A percentile compares a stretch with the other conserved stretches of the same genome.
These are phyloP conservation scores for Drosophila gunungcola DNA, from an alignment of 1,140 invertebrate species.

Conservation along the genomic window DNA sequence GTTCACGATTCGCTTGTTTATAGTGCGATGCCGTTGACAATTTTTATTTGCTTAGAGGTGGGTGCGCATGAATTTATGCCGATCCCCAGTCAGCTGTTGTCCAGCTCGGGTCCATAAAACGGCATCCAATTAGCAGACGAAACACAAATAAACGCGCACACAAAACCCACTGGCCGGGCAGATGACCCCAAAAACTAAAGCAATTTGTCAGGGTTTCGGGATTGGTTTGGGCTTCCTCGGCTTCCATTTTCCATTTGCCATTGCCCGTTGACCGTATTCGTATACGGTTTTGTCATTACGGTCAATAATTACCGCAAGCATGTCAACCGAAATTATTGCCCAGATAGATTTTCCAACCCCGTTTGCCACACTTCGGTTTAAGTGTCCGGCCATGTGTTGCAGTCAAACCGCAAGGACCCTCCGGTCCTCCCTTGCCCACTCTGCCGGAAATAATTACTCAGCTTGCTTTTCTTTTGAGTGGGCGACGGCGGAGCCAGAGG, in stretches of 20 bases:
- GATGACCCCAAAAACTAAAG: slow-evolving; percentile 60
- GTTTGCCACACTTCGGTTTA: slow-evolving; percentile 67
- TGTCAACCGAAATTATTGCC: slow-evolving; percentile 83
- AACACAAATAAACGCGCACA: slow-evolving; percentile 9
- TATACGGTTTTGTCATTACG: slow-evolving; percentile 78
- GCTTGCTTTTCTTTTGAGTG: slow-evolving; percentile 69
- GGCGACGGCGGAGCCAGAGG: background rate
- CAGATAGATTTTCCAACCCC: slow-evolving; percentile 69
- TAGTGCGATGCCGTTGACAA: slow-evolving; percentile 32
- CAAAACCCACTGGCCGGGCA: background rate
- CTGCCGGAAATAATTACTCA: slow-evolving; percentile 81
- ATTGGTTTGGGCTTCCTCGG: slow-evolving; percentile 16
- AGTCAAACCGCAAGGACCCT: slow-evolving; percentile 71
- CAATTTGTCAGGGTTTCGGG: slow-evolving; percentile 61
- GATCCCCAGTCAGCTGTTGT: slow-evolving; percentile 23
- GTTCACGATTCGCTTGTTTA: slow-evolving; percentile 17
- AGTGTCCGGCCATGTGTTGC: slow-evolving; percentile 81
- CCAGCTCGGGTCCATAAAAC: slow-evolving; percentile 26
- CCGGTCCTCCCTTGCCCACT: slow-evolving; percentile 11
- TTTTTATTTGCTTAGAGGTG: slow-evolving; percentile 40
- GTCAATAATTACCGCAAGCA: slow-evolving; percentile 82
- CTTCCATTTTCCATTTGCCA: too few species aligned
- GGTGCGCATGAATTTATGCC: slow-evolving; percentile 10
- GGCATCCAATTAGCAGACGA: slow-evolving; percentile 61
- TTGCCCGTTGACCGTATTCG: slow-evolving; percentile 17